Percentiles rank a stretch among this genome's conserved stretches.
Evolutionary conservation across 2,888 invertebrate genomes (phyloP).

Genomic region (Erebia epiphron): DNA sequence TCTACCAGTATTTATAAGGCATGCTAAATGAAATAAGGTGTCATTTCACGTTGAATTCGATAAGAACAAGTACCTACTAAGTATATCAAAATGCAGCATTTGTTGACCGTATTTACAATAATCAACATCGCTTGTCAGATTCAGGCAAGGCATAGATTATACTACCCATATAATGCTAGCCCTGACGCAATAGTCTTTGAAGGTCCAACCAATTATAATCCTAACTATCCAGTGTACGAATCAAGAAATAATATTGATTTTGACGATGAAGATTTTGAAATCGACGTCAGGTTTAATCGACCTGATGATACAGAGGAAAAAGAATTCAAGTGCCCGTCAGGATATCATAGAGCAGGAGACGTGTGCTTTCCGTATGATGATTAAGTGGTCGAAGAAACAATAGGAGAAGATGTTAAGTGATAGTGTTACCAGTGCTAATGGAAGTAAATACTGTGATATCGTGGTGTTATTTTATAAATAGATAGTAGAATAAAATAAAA

Average conservation of each 20-base stretch:
- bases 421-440: neutral
- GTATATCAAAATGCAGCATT: conserved; percentile 18
- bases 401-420: neutral
- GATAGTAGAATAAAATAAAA: neutral
- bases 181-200: conserved; percentile 61
- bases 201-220: conserved; percentile 58
- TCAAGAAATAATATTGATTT: conserved; percentile 48
- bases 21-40: conserved; percentile 10
- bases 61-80: conserved; percentile 11
- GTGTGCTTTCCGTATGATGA: conserved; percentile 50
- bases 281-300: conserved; percentile 42
- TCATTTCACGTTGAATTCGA: conserved; percentile 29
- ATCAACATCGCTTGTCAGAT: conserved; percentile 29
- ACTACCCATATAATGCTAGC: conserved; percentile 50
- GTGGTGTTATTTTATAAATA: neutral
- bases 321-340: conserved; percentile 45
- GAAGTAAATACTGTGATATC: neutral
- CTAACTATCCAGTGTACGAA: conserved; percentile 28
- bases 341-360: conserved; percentile 44
- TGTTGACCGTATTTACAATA: conserved; percentile 15
- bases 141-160: conserved; percentile 47
- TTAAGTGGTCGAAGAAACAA: conserved; percentile 32
- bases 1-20: conserved; percentile 31
- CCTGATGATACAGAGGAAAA: conserved; percentile 3
- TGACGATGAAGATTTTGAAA: conserved; percentile 46